Evolutionary conservation across 2,888 invertebrate species (phyloP), one percentile per base, ranked within the genome.

Genomic region (Cryptosula pallasiana): DNA sequence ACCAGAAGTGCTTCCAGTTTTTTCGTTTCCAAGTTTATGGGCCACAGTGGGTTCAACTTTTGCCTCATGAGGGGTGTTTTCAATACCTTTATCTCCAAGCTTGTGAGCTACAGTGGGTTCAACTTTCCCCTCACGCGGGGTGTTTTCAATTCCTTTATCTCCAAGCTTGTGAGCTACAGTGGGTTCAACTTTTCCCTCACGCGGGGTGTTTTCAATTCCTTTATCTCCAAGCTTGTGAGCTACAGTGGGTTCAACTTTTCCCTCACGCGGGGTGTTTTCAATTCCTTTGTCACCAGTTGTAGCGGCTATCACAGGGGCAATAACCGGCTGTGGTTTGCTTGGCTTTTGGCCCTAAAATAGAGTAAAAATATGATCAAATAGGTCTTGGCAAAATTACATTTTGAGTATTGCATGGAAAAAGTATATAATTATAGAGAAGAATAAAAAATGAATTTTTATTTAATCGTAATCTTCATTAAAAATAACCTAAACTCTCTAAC

Each of bases 261-360:
- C 45, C 9, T 45, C 45, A 13, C 9, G 9, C 20, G 45, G n/a
- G n/a, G n/a, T n/a, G n/a, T n/a, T n/a, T n/a, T n/a, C n/a, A n/a
- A n/a, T n/a, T n/a, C n/a, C n/a, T n/a, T n/a, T n/a, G n/a, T n/a
- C 45, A 45, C 45, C 45, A 16, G 45, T 45, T 13, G 45, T 45
- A 16, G 5, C 5, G 9, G 45, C 45, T 16, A 13, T 5, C 45
- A 45, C 45, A 5, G 5, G 45, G 45, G 16, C 16, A 16, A 45
- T 45, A 13, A 45, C 45, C 16, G 45, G 45, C 16, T 45, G 45
- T 16, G 16, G 45, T 13, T 5, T 5, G 5, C 9, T 23, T 9
- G 25, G 57, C 25, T 57, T 57, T 25, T 57, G 57, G n/a, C 57
- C 57, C 57, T 57, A 57, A 25, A 57, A 57, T 57, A 57, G 5